Percentiles rank a stretch among this genome's conserved stretches.
phyloP scores from a whole-genome alignment of 2,797 vertebrate species.

The Lepus oiostolus region DNA sequence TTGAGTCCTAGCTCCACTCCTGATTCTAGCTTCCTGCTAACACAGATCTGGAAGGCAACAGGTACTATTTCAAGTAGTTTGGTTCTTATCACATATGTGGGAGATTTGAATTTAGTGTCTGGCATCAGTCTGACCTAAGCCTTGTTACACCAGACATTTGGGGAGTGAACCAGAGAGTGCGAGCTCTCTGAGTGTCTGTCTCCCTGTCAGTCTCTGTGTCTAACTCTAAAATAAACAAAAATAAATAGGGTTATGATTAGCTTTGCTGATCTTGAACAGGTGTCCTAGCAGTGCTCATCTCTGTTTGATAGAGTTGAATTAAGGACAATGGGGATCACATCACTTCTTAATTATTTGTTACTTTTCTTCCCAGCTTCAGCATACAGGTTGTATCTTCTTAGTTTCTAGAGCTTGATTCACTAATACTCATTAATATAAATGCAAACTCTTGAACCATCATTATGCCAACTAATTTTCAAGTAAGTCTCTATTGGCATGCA shows the following conservation, averaged over 20 bases:
- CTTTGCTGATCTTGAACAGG: conserved; percentile 36
- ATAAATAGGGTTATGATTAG: neutral
- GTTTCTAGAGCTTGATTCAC: neutral
- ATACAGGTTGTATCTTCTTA: conserved; percentile 12
- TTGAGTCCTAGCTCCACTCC: too few species aligned
- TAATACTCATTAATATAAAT: conserved; percentile 61
- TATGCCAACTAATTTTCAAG: conserved; percentile 37
- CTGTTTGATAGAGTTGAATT: conserved; percentile 20
- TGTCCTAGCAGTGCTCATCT: neutral
- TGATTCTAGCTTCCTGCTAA: too few species aligned
- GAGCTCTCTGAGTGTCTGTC: too few species aligned
- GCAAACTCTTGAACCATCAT: conserved; percentile 56
- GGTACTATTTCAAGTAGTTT: too few species aligned
- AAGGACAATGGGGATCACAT: conserved; percentile 24
- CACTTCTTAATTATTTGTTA: neutral
- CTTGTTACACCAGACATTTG: too few species aligned
- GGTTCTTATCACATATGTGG: too few species aligned
- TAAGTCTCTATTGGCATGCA: neutral
- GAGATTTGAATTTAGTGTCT: too few species aligned
- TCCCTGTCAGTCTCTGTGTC: too few species aligned
- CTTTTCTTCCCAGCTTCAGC: neutral
- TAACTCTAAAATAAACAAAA: too few species aligned
- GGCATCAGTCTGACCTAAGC: too few species aligned
- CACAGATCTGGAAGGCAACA: too few species aligned
- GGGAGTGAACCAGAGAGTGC: too few species aligned